Conservation (phyloP, 2,113 vertebrate species). For the Bubo bubo region DNA sequence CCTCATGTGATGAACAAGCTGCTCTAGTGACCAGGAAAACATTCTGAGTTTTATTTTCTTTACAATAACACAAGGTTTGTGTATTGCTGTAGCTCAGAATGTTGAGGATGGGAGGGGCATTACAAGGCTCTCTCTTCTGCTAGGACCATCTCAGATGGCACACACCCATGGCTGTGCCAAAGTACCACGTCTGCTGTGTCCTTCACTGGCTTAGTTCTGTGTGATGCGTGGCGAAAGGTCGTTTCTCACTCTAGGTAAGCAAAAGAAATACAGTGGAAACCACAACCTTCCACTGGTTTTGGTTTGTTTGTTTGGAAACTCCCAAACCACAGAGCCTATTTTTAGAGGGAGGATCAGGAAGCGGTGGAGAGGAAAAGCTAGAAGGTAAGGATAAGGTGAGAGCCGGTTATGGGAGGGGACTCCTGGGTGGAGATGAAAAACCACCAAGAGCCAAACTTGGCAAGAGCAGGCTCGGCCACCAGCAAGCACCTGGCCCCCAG, state of each 20-base stretch:
- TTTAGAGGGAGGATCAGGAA: background rate
- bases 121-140: background rate
- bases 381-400: background rate
- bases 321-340: slow-evolving; percentile 5
- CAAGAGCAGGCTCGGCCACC: rapidly evolving
- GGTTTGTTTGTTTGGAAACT: background rate
- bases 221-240: rapidly evolving
- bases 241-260: background rate
- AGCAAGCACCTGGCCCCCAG: rapidly evolving
- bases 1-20: rapidly evolving
- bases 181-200: background rate
- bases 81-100: background rate
- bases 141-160: background rate
- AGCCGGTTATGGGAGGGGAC: background rate
- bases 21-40: background rate
- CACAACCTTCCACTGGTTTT: background rate
- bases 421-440: background rate
- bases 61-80: background rate
- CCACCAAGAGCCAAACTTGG: background rate
- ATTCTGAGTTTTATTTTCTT: background rate
- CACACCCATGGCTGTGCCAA: background rate
- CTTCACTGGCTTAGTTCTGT: background rate
- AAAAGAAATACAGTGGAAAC: background rate
- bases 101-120: background rate
- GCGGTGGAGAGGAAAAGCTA: background rate